These are phyloP conservation scores for Amiota communis DNA, from an alignment of 2,888 invertebrate genomes.

Conservation along the genomic window DNA sequence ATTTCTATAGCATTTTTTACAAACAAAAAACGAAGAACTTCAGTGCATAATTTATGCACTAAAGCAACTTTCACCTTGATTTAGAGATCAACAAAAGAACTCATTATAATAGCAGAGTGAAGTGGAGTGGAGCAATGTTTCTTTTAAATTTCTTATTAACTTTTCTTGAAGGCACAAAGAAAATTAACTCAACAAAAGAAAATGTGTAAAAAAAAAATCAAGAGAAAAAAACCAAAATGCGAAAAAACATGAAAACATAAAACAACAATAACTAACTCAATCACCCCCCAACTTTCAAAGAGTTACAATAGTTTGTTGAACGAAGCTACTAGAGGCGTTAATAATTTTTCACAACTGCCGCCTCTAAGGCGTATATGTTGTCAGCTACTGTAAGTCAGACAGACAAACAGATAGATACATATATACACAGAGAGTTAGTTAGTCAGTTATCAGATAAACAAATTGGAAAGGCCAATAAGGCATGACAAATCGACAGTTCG, in stretches of 20 bases:
- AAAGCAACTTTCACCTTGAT: no score
- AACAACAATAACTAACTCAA: neutral
- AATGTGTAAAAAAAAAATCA: neutral
- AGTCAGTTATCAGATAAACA: constrained; percentile 6
- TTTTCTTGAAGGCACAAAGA: no score
- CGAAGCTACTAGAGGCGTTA: constrained; percentile 2
- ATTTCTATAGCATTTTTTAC: no score
- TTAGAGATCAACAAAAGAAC: no score
- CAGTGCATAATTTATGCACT: no score
- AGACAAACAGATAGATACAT: no score
- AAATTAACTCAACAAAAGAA: no score
- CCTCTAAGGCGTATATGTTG: constrained; percentile 3
- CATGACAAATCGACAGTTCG: constrained; percentile 3
- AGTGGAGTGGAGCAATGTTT: no score
- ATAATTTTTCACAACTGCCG: constrained; percentile 23
- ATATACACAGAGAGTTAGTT: neutral
- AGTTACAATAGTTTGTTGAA: neutral
- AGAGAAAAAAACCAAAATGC: neutral
- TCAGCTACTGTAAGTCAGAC: constrained; percentile 11
- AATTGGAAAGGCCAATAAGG: constrained; percentile 26
- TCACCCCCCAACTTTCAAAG: no score
- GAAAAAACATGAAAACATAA: neutral
- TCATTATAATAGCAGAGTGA: no score
- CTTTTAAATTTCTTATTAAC: no score
- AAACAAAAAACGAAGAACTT: no score